Base-by-base conservation (phyloP, 2,888 invertebrate species). In the Chalcosyrphus nemorum region DNA sequence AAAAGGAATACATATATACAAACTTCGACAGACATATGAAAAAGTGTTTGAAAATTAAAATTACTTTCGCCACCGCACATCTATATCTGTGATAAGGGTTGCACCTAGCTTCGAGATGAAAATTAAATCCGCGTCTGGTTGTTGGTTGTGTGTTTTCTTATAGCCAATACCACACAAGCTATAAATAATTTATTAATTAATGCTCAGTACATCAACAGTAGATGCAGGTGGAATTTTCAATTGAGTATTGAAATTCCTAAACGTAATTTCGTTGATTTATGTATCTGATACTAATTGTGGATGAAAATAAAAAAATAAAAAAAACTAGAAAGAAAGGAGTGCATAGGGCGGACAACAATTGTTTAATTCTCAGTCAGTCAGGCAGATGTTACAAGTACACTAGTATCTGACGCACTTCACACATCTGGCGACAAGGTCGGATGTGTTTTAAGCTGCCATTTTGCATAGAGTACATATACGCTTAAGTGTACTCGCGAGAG, bases 241-340 rank as follows among this genome's bases (percentile, higher is more conserved):
- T 63, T 15, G 50, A 54, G 45, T 47, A 57, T 24, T 27, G 45
- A 24, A 38, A 74, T 74, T 74, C 63, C 63, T 75, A 47, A 65
- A 50, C 57, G 75, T 57, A 32, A 32, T 54, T 54, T 35, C 4
- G 9, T 35, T 63, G 43, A 54, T 63, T 56, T 66, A 35, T 29
- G 21, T n/a, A n/a, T n/a, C 17, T 29, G 13, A 41, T 75, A 41
- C 47, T 61, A 52, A 27, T 21, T 72, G 43, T 29, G 29, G 29
- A 32, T 61, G 47, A n/a, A 65, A 56, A 35, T 35, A 54, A 54
- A 15, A 7, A 47, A 35, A 54, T 4, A 17, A 2, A 41, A 9
- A 13, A 21, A 57, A 24, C 6, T 4, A 54, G 4, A 0, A 4
- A 1, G 2, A 4, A 19, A 19, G n/a, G 6, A 4, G 24, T 32